Percentiles rank a stretch among this genome's conserved stretches.
Conservation (phyloP, 1,140 invertebrate genomes). For the Bombus waltoni region DNA sequence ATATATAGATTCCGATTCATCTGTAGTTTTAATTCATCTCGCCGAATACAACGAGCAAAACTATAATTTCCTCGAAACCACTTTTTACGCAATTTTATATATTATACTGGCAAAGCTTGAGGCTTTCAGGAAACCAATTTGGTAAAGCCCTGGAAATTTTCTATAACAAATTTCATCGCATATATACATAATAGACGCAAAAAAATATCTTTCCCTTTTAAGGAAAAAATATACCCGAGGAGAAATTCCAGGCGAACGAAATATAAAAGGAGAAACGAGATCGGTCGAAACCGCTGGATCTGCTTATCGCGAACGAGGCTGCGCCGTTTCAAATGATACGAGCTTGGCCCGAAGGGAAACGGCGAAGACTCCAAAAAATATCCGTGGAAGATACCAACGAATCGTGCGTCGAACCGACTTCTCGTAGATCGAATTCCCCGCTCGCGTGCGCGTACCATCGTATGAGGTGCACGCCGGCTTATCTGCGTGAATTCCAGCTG, state of each 20-base stretch:
- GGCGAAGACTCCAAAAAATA: constrained; percentile 31
- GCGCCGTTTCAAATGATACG: constrained; percentile 7
- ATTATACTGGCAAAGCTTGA: background rate
- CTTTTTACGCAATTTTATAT: background rate
- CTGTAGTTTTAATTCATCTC: constrained; percentile 12
- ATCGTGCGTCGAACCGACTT: constrained; percentile 35
- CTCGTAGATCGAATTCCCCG: constrained; percentile 32
- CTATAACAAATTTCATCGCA: background rate
- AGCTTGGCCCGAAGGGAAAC: constrained; percentile 15
- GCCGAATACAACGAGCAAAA: background rate
- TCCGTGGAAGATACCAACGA: constrained; percentile 27
- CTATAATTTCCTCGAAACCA: background rate
- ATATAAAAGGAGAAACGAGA: constrained; percentile 8
- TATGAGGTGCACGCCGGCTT: constrained; percentile 13
- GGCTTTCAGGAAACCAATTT: no score
- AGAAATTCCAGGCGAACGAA: background rate
- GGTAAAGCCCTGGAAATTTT: background rate
- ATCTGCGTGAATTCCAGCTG: constrained; percentile 60
- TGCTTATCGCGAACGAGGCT: constrained; percentile 35
- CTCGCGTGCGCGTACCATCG: background rate
- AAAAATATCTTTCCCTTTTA: background rate
- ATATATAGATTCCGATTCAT: constrained; percentile 28
- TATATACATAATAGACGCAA: background rate
- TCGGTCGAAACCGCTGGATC: constrained; percentile 8
- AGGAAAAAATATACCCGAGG: background rate